Percentiles rank a stretch among this genome's conserved stretches.
These are phyloP conservation scores for Sciurus niger DNA, from an alignment of 2,113 vertebrate genomes.

Conservation along the genomic window DNA sequence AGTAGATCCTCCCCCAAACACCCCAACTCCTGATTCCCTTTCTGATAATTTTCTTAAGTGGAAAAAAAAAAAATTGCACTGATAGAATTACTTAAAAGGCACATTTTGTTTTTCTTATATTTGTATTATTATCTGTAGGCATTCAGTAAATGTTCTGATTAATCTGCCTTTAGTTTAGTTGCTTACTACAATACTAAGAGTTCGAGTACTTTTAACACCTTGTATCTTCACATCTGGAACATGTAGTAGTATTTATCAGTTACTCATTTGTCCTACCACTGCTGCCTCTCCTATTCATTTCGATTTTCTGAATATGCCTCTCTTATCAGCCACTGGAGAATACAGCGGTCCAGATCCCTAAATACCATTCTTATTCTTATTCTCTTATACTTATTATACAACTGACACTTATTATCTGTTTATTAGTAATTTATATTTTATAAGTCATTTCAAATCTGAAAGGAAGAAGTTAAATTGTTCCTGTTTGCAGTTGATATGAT, in stretches of 20 bases:
- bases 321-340: neutral
- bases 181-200: conserved; percentile 16
- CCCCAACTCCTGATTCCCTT: neutral
- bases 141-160: conserved; percentile 6
- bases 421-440: neutral
- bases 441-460: neutral
- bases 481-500: too few relatives aligned
- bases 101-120: conserved; percentile 11
- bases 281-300: neutral
- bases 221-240: neutral
- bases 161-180: conserved; percentile 32
- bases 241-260: neutral
- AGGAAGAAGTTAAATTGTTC: too few relatives aligned
- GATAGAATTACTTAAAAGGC: conserved; percentile 29
- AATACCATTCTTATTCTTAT: neutral
- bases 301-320: neutral
- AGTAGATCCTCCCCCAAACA: too few relatives aligned
- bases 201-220: neutral
- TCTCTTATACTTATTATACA: neutral
- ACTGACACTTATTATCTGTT: neutral
- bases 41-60: neutral
- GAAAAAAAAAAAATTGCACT: neutral
- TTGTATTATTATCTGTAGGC: neutral
- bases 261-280: neutral
- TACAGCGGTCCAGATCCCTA: neutral